Evolutionary conservation across 1,140 invertebrate species (phyloP).

Genomic region (Drosophila equinoxialis): DNA sequence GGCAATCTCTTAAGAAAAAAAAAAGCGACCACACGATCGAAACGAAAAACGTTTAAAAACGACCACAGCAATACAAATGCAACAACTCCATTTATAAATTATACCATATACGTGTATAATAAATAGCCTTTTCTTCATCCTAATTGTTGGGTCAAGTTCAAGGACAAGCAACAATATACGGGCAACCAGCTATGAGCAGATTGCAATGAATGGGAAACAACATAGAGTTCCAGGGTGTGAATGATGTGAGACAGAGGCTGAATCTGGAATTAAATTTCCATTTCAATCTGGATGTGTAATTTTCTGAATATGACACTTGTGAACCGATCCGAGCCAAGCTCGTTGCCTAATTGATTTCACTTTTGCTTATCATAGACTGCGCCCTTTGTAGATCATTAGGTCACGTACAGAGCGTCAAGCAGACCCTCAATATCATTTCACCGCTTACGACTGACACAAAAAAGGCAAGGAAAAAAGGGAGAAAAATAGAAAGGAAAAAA

Average conservation of each 20-base stretch:
- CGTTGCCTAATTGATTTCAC: slow-evolving; percentile 59
- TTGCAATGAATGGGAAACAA: slow-evolving; percentile 62
- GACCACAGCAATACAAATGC: slow-evolving; percentile 27
- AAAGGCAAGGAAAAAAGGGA: slow-evolving; percentile 20
- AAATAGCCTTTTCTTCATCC: slow-evolving; percentile 57
- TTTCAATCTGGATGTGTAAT: slow-evolving; percentile 20
- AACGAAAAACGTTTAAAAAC: neutral
- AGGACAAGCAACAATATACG: slow-evolving; percentile 60
- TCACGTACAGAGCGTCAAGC: slow-evolving; percentile 47
- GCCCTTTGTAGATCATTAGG: slow-evolving; percentile 79
- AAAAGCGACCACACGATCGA: slow-evolving; percentile 19
- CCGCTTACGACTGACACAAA: slow-evolving; percentile 70
- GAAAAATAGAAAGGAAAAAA: slow-evolving; percentile 6
- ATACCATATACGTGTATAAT: slow-evolving; percentile 58
- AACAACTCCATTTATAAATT: slow-evolving; percentile 67
- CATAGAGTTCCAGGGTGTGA: slow-evolving; percentile 25
- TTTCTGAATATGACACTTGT: slow-evolving; percentile 28
- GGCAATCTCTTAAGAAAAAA: slow-evolving; percentile 4
- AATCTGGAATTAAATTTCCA: slow-evolving; percentile 3
- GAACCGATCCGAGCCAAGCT: slow-evolving; percentile 29
- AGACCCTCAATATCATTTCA: slow-evolving; percentile 67
- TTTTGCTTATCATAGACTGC: slow-evolving; percentile 53
- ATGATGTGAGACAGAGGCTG: slow-evolving; percentile 27
- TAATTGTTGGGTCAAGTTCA: slow-evolving; percentile 73
- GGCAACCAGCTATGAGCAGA: slow-evolving; percentile 25